Evolutionary conservation across 2,113 vertebrate species (phyloP), one percentile per base, ranked within the genome.

Genomic region (Dasypus novemcinctus): DNA sequence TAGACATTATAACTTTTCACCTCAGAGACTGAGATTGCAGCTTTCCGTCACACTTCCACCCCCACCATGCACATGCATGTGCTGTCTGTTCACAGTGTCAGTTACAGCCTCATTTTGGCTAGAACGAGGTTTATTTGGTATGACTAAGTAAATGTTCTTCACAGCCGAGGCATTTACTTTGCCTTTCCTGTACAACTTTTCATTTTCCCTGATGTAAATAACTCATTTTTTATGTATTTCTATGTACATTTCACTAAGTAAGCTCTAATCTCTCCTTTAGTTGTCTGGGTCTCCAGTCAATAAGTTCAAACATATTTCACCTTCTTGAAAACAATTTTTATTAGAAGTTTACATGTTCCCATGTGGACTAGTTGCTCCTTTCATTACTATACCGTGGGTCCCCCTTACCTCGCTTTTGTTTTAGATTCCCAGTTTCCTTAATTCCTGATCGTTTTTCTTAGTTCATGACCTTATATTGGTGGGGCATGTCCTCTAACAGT

Each of bases 151-250:
- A 31, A 20, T 90, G 36, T 27, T 80, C n/a, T 78, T 87, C 75
- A 75, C 4, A 86, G 66, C 49, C 49, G 46, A 75, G 9, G 17
- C n/a, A 87, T 81, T 82, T n/a, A 15, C 33, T 80, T 80, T 63
- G 72, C 43, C 41, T 71, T 80, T 64, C 68, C 25, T n/a, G 25
- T 82, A 49, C 52, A 57, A 38, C 33, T 80, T 68, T 68, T 75
- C 46, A 57, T 57, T 63, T 87, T 82, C 33, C 46, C 66, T 91
- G 31, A 80, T 64, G n/a, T 86, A 41, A 86, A 69, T 76, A 79
- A 38, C n/a, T 63, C 83, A 61, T 7, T 82, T 49, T 86, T 79
- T 49, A 21, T 59, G 68, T 72, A 49, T 79, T 52, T 79, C 63
- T 79, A 7, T 78, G 2, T 83, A n/a, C 25, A n/a, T 72, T 33